A percentile compares a stretch with the other conserved stretches of the same genome.
Evolutionary conservation across 2,113 vertebrate genomes (phyloP).

Genomic region (Heloderma charlesbogerti): DNA sequence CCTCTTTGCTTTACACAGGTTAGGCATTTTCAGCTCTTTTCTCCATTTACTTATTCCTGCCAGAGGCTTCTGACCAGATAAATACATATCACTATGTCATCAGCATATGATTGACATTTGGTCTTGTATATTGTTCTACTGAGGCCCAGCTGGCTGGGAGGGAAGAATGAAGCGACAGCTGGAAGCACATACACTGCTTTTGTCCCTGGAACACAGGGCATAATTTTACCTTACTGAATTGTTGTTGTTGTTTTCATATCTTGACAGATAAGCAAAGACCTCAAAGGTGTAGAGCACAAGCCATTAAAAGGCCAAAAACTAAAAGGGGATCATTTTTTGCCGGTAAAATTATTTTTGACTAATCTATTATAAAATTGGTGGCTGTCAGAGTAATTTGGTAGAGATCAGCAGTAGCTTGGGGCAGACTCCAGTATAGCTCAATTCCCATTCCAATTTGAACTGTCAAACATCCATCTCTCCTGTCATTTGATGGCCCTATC

Average conservation of each 20-base stretch:
- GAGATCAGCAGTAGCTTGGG: slow-evolving; percentile 22
- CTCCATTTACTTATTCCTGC: slow-evolving; percentile 51
- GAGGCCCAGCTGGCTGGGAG: slow-evolving; percentile 37
- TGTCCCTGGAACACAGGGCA: slow-evolving; percentile 57
- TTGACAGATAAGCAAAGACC: slow-evolving; percentile 43
- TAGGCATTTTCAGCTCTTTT: slow-evolving; percentile 40
- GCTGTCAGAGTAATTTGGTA: slow-evolving; percentile 29
- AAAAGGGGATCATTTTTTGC: slow-evolving; percentile 14
- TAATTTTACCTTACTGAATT: slow-evolving; percentile 45
- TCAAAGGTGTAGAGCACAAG: slow-evolving; percentile 40
- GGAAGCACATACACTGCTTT: slow-evolving; percentile 12
- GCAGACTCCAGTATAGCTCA: slow-evolving; percentile 30
- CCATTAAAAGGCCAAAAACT: slow-evolving; percentile 31
- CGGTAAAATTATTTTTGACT: slow-evolving; percentile 6
- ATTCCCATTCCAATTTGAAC: slow-evolving; percentile 32
- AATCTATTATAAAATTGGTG: slow-evolving; percentile 5
- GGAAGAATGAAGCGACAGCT: slow-evolving; percentile 52
- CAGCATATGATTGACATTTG: slow-evolving; percentile 66
- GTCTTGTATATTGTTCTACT: slow-evolving; percentile 47
- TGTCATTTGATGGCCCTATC: background rate
- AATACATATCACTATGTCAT: slow-evolving; percentile 53
- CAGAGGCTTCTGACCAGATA: slow-evolving; percentile 58
- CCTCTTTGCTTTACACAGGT: slow-evolving; percentile 38
- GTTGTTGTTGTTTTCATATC: slow-evolving; percentile 46
- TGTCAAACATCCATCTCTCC: slow-evolving; percentile 28